Evolutionary conservation across 2,797 vertebrate species (phyloP).

Genomic region (Pseudomugil gertrudae): DNA sequence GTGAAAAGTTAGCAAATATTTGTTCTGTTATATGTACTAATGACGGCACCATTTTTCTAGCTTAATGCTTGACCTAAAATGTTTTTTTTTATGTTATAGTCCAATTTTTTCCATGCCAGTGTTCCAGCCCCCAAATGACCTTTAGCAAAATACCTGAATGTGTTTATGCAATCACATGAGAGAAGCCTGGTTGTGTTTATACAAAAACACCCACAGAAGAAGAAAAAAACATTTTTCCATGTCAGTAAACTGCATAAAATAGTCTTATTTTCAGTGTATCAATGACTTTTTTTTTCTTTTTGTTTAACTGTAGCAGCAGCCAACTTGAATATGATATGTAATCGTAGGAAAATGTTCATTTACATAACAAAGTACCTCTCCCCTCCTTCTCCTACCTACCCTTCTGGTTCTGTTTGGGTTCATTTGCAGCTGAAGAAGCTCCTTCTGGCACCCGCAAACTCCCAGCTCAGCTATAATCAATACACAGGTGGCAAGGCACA

Average conservation of each 20-base stretch:
- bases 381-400: conserved; percentile 11
- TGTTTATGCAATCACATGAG: conserved; percentile 75
- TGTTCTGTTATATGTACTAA: conserved; percentile 51
- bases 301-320: conserved; percentile 14
- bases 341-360: conserved; percentile 60
- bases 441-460: conserved; percentile 97
- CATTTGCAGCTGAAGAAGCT: conserved; percentile 96
- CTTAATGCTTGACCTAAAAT: conserved; percentile 52
- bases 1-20: conserved; percentile 47
- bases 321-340: conserved; percentile 32
- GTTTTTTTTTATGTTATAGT: conserved; percentile 55
- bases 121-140: conserved; percentile 63
- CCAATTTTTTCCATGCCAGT: conserved; percentile 68
- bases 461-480: conserved; percentile 99
- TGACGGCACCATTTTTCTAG: conserved; percentile 32
- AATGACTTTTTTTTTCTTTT: too few relatives aligned
- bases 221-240: conserved; percentile 6
- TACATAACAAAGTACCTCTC: conserved; percentile 48
- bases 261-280: conserved; percentile 22
- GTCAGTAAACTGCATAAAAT: conserved; percentile 33
- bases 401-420: conserved; percentile 66
- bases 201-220: conserved; percentile 61
- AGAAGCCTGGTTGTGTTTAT: conserved; percentile 54
- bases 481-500: conserved; percentile 96
- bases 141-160: conserved; percentile 53